Evolutionary conservation across 2,113 vertebrate genomes (phyloP).

Genomic region (Piprites chloris): DNA sequence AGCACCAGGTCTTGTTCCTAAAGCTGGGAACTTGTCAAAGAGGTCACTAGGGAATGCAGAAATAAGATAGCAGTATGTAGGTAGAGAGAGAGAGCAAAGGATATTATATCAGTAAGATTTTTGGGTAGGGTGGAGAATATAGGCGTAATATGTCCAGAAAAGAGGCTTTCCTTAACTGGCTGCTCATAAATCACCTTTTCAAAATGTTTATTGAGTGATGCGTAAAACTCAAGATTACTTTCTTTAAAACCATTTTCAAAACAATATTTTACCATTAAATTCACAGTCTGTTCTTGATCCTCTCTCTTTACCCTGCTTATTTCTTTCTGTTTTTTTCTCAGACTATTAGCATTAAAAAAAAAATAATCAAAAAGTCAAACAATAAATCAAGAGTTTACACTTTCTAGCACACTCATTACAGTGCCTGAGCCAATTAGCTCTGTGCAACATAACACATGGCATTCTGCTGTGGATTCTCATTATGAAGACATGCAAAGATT

Average conservation of each 20-base stretch:
- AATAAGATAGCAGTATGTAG: neutral
- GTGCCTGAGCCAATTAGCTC: neutral
- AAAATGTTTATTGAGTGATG: neutral
- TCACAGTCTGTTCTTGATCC: neutral
- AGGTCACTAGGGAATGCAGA: neutral
- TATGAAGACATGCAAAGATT: neutral
- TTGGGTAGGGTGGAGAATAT: neutral
- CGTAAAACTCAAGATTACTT: neutral
- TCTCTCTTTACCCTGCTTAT: neutral
- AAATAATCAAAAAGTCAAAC: neutral
- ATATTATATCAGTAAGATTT: neutral
- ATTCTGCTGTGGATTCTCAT: neutral
- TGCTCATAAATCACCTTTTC: neutral
- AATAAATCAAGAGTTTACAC: neutral
- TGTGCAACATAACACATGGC: neutral
- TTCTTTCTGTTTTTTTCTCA: neutral
- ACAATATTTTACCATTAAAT: neutral
- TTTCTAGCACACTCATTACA: neutral
- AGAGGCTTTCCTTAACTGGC: neutral
- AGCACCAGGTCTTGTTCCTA: neutral
- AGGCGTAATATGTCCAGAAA: neutral
- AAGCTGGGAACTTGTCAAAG: neutral
- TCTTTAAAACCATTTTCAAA: neutral
- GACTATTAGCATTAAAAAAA: neutral
- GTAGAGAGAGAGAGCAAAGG: neutral